A percentile compares a stretch with the other conserved stretches of the same genome.
phyloP scores from a whole-genome alignment of 2,113 vertebrate species.

The Edolisoma coerulescens region DNA sequence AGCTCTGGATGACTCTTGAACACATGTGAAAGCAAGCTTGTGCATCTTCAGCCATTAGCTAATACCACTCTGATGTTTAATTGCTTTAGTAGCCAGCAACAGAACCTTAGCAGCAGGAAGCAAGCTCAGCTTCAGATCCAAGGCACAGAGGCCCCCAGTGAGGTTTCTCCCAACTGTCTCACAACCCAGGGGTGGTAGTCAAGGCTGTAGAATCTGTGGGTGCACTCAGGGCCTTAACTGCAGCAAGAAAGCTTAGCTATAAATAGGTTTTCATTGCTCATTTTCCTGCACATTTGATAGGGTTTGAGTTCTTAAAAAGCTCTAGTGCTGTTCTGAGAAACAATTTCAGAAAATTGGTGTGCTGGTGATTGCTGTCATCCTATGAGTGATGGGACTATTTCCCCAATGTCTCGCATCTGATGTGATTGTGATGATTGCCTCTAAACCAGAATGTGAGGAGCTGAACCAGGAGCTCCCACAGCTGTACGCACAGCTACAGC shows the following conservation, averaged over 20 bases:
- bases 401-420: not conserved
- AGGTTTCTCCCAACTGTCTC: not conserved
- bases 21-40: not conserved
- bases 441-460: not conserved
- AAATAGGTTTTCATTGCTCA: not conserved
- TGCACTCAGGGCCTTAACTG: not conserved
- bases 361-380: slow-evolving; percentile 29
- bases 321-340: not conserved
- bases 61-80: not conserved
- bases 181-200: not conserved
- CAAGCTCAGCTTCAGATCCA: not conserved
- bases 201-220: not conserved
- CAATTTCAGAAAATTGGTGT: not conserved
- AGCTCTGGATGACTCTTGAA: not conserved
- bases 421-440: not conserved
- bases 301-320: not conserved
- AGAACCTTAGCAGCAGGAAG: not conserved
- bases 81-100: not conserved
- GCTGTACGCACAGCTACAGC: not conserved
- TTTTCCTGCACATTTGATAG: not conserved
- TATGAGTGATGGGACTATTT: not conserved
- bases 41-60: not conserved
- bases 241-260: not conserved
- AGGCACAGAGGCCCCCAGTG: not conserved
- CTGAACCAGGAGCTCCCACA: not conserved